These are phyloP conservation scores for Sardinella longiceps DNA, from an alignment of 2,797 vertebrate genomes.

Conservation along the genomic window DNA sequence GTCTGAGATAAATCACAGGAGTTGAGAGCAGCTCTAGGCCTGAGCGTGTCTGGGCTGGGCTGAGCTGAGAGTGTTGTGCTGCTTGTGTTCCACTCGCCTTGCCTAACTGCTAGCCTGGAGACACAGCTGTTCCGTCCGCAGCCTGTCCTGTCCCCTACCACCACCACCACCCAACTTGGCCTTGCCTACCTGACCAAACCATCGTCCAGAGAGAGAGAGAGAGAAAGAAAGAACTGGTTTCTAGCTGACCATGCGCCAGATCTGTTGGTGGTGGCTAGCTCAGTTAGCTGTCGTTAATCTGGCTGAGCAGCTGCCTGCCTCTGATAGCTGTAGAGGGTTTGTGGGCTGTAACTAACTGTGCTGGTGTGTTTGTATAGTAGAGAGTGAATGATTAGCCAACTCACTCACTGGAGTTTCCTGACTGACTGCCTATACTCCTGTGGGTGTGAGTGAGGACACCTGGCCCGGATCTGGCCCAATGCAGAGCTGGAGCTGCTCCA, in stretches of 20 bases:
- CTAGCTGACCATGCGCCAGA: neutral
- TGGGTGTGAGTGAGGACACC: neutral
- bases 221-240: neutral
- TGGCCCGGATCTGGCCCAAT: neutral
- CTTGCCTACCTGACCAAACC: neutral
- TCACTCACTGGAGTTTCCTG: neutral
- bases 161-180: neutral
- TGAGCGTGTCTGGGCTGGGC: slow-evolving; percentile 13
- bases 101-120: neutral
- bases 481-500: neutral
- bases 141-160: neutral
- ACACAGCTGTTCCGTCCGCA: neutral
- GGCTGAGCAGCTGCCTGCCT: neutral
- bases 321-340: neutral
- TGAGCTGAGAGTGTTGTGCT: neutral
- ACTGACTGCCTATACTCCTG: neutral
- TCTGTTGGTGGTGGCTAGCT: neutral
- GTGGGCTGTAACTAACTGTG: neutral
- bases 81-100: neutral
- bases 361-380: neutral
- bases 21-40: neutral
- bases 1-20: neutral
- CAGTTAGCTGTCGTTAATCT: neutral
- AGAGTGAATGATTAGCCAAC: slow-evolving; percentile 1
- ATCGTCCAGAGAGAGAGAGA: neutral